Conservation (phyloP, 2,797 vertebrate genomes). For the Leptoclinus maculatus region DNA sequence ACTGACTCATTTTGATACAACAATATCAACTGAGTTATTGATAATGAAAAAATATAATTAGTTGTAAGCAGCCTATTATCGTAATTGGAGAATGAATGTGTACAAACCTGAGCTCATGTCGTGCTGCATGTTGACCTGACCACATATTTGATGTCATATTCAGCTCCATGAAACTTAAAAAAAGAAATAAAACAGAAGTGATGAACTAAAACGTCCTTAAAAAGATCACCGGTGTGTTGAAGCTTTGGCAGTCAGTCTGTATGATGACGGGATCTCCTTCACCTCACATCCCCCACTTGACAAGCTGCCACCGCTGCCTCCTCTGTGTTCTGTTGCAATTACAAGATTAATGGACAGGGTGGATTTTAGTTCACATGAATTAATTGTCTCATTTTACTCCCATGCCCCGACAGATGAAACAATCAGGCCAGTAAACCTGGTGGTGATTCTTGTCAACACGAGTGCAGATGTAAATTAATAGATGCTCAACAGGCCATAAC, state of each 20-base stretch:
- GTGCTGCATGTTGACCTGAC: neutral
- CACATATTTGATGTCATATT: conserved; percentile 5
- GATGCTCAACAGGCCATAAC: conserved; percentile 86
- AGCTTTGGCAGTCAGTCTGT: conserved; percentile 16
- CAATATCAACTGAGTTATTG: neutral
- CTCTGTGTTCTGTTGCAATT: conserved; percentile 90
- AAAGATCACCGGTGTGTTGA: conserved; percentile 7
- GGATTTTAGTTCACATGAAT: conserved; percentile 94
- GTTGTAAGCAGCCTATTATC: neutral
- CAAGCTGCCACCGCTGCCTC: conserved; percentile 84
- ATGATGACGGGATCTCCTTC: conserved; percentile 85
- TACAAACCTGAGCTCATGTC: neutral
- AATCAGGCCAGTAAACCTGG: conserved; percentile 90
- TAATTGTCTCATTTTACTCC: conserved; percentile 88
- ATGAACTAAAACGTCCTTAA: neutral
- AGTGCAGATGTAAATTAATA: conserved; percentile 91
- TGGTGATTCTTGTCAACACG: conserved; percentile 90
- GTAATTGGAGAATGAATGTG: neutral
- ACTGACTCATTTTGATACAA: too few relatives aligned
- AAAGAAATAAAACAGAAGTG: neutral
- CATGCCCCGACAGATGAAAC: conserved; percentile 85
- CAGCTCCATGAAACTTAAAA: neutral
- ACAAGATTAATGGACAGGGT: conserved; percentile 94
- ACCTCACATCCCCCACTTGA: conserved; percentile 86
- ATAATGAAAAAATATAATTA: neutral